These are phyloP conservation scores for Dasypolia templi DNA, from an alignment of 2,888 invertebrate species.

Conservation along the genomic window DNA sequence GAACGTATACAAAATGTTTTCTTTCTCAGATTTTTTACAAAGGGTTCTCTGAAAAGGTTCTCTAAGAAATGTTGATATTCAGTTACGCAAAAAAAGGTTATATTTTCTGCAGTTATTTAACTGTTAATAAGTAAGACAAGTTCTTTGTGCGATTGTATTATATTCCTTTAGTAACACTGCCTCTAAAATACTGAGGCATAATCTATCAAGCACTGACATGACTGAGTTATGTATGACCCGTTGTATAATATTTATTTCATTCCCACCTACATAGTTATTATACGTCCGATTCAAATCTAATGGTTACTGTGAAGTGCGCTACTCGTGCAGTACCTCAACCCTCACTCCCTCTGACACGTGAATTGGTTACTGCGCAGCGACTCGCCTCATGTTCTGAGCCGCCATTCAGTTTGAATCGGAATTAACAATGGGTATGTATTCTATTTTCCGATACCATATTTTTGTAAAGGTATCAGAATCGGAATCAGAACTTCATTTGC, in stretches of 20 bases:
- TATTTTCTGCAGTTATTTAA: slow-evolving; percentile 21
- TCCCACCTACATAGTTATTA: background rate
- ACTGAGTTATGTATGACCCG: background rate
- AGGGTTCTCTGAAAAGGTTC: slow-evolving; percentile 25
- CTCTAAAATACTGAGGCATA: slow-evolving; percentile 5
- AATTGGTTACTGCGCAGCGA: too few relatives aligned
- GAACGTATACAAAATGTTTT: background rate
- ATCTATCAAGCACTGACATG: slow-evolving; percentile 32
- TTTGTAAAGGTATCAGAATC: too few relatives aligned
- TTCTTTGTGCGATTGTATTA: slow-evolving; percentile 15
- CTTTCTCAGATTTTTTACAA: slow-evolving; percentile 13
- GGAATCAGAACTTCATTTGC: too few relatives aligned
- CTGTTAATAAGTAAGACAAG: background rate
- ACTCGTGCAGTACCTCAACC: too few relatives aligned
- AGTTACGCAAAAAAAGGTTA: slow-evolving; percentile 27
- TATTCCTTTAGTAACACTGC: slow-evolving; percentile 11
- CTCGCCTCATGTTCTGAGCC: too few relatives aligned
- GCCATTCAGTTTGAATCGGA: too few relatives aligned
- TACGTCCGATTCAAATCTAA: too few relatives aligned
- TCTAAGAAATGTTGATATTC: slow-evolving; percentile 34
- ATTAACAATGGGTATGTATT: background rate
- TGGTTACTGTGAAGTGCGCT: too few relatives aligned
- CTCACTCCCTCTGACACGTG: too few relatives aligned
- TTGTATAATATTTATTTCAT: slow-evolving; percentile 12
- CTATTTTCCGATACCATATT: background rate